These are phyloP conservation scores for Ochotona princeps DNA, from an alignment of 2,113 vertebrate genomes.

Conservation along the genomic window DNA sequence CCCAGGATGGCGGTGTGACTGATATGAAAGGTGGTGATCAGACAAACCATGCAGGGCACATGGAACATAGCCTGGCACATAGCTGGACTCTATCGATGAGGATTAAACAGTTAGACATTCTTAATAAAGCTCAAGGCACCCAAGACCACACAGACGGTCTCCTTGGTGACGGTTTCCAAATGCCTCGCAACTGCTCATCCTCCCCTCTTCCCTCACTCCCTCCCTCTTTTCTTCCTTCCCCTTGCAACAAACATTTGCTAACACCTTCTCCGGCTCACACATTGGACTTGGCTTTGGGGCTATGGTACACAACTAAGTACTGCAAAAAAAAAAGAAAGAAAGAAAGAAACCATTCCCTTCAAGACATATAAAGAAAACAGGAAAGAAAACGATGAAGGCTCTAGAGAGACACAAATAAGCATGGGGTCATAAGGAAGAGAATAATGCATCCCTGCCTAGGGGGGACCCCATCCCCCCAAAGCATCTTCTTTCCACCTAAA, in stretches of 20 bases:
- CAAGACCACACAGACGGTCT: background rate
- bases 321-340: background rate
- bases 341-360: background rate
- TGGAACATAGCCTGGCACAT: background rate
- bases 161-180: background rate
- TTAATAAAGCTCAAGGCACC: background rate
- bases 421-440: no score
- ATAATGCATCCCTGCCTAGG: background rate
- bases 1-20: no score
- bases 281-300: background rate
- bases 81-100: background rate
- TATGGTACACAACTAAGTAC: background rate
- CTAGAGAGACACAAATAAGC: background rate
- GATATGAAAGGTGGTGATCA: background rate
- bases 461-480: background rate
- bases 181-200: background rate
- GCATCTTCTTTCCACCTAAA: background rate
- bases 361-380: background rate
- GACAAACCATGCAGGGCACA: background rate
- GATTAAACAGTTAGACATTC: background rate
- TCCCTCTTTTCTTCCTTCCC: no score
- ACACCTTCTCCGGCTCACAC: background rate
- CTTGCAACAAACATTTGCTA: background rate
- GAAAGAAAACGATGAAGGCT: background rate
- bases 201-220: no score